Conservation (phyloP, 2,888 invertebrate genomes). For the Cepaea hortensis region DNA sequence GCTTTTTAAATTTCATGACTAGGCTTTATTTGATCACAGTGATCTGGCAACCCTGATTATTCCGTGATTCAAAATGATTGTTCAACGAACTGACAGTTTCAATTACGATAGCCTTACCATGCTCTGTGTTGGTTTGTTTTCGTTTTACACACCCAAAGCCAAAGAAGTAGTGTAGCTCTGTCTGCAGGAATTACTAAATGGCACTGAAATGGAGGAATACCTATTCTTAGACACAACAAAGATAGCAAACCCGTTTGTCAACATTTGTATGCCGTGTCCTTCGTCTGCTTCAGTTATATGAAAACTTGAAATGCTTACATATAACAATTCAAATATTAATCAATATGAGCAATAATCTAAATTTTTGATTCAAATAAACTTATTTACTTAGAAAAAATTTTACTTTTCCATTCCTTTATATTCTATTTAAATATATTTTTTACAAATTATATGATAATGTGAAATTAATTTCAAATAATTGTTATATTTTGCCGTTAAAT, state of each 20-base stretch:
- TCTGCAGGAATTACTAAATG: neutral
- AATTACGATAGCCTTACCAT: constrained; percentile 12
- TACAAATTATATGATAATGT: too few relatives aligned
- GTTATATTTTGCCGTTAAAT: too few relatives aligned
- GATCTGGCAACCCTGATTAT: too few relatives aligned
- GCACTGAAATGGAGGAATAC: neutral
- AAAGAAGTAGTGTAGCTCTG: neutral
- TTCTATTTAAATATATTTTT: too few relatives aligned
- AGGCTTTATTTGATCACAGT: too few relatives aligned
- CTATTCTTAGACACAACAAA: constrained; percentile 21
- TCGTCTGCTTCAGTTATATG: neutral
- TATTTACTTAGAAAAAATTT: too few relatives aligned
- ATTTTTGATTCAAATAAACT: neutral
- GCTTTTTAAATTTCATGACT: too few relatives aligned
- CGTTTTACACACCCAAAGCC: constrained; percentile 32
- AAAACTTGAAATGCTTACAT: neutral
- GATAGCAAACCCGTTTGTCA: constrained; percentile 24
- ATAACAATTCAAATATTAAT: neutral
- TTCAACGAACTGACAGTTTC: too few relatives aligned
- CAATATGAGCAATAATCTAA: neutral
- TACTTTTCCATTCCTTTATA: too few relatives aligned
- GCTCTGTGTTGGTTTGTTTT: neutral
- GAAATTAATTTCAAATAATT: too few relatives aligned
- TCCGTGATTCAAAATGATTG: too few relatives aligned
- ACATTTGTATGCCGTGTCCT: neutral